Base-by-base conservation (phyloP, 1,140 invertebrate genomes). In the Penaeus japonicus region DNA sequence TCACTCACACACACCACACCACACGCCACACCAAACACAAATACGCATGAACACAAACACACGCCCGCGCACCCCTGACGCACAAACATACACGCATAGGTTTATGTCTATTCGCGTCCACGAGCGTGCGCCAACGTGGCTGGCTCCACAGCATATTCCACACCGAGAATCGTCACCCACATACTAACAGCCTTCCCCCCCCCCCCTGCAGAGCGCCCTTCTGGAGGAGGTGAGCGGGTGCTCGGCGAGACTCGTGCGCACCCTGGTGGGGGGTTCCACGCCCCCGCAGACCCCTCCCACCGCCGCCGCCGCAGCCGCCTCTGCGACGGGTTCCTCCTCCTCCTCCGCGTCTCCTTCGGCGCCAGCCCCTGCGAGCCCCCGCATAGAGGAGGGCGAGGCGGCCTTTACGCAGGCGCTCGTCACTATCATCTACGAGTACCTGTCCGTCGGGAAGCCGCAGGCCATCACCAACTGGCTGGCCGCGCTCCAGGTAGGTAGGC, bases 391-490 rank as follows among this genome's bases (percentile, higher is more conserved):
- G 17, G 85, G 70, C n/a, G 85, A 87, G 20, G 35, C 39, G 53
- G 85, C 85, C 15, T 83, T 87, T 55, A 87, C 85, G 7, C 85
- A 87, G 62, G 65, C 85, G 24, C 79, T 87, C 18, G 79, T 83
- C n/a, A 87, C 85, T 27, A 87, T 87, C 47, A 82, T 87, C 18
- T 87, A 82, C 53, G 85, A 87, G 53, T 87, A 87, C 47, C 35
- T 87, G 32, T 81, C 79, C n/a, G 78, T 87, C 2, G 85, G 85
- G 32, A 87, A 87, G 22, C 85, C 85, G 54, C 79, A 87, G 53
- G 80, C 85, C 24, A 87, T 87, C 55, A 87, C 85, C 79, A 87
- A 81, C 54, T 87, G 85, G 85, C 22, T 87, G 22, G 85, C 85
- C 39, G 78, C 80, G 32, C 78, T 87, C 4, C 85, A 87, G 75